Conservation (phyloP, 2,888 invertebrate genomes). For the Lithophane ornitopus region DNA sequence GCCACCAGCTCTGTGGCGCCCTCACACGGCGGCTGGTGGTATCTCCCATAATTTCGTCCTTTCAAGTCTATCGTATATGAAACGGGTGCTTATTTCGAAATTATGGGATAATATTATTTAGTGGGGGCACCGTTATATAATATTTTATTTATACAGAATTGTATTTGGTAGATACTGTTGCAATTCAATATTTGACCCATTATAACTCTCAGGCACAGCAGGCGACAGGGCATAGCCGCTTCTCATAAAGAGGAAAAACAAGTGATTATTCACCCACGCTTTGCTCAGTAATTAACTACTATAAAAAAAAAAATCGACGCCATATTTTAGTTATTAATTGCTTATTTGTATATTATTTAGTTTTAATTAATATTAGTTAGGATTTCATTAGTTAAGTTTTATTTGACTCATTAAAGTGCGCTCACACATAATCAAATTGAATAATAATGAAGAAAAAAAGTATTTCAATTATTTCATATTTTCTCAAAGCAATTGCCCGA, state of each 20-base stretch:
- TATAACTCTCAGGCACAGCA: too few relatives aligned
- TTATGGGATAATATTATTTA: slow-evolving; percentile 38
- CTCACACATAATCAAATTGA: too few relatives aligned
- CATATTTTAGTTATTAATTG: too few relatives aligned
- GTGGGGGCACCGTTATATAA: background rate
- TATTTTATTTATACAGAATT: background rate
- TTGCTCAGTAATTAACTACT: too few relatives aligned
- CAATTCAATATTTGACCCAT: background rate
- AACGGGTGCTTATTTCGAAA: slow-evolving; percentile 31
- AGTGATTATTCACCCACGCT: too few relatives aligned
- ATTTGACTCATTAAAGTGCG: too few relatives aligned
- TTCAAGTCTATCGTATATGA: slow-evolving; percentile 32
- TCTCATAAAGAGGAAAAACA: background rate
- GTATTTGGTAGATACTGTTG: background rate
- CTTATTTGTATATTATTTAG: too few relatives aligned
- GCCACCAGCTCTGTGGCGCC: slow-evolving; percentile 47
- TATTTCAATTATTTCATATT: too few relatives aligned
- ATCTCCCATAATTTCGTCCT: slow-evolving; percentile 65
- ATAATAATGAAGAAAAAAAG: too few relatives aligned
- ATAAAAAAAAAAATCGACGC: too few relatives aligned
- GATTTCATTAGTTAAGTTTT: too few relatives aligned
- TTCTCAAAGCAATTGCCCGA: background rate
- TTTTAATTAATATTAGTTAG: too few relatives aligned
- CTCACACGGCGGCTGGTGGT: slow-evolving; percentile 37
- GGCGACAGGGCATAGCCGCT: background rate